Evolutionary conservation across 2,797 vertebrate species (phyloP), one percentile per base, ranked within the genome.

Genomic region (Oryzias dopingdopingensis): DNA sequence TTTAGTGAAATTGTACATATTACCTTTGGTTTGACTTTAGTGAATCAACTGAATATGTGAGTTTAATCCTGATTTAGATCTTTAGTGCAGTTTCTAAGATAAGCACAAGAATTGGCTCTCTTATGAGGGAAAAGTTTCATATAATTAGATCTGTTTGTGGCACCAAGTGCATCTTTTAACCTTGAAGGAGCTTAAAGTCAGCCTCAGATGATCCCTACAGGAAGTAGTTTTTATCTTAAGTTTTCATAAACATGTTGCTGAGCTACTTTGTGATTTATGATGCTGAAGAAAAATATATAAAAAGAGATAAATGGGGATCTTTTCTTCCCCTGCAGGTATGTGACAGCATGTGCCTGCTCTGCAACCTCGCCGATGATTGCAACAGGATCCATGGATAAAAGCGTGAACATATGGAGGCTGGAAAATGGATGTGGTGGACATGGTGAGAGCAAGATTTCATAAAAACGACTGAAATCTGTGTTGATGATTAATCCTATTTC

Each of bases 301-400:
- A 44, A 46, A 26, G 29, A 10, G 18, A 10, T 5, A 1, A 42
- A 32, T 51, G 7, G 48, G 18, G 7, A 43, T 43, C 23, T 48
- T 60, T 24, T 70, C 17, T 4, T 67, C 20, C 70, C 45, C 76
- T 86, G 62, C 87, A 99, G 96, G 65, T 97, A 99, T 1, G 95
- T 99, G 81, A 99, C 96, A 5, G 91, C 95, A 0, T 99, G 96
- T 77, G 90, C 91, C 64, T 95, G 96, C 89, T 95, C 95, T 72
- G 93, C 93, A 1, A 76, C 32, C 10, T 70, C 82, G 14, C 90
- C 90, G 2, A 85, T 98, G 61, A 91, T 99, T 56, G 96, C 96
- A 56, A 96, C 95, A 4, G 96, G 96, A 58, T 98, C 97, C 18
- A 98, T 99, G 97, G 96, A 98, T 81, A 99, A 97, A 87, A 95